Evolutionary conservation across 35 echinoderm and acorn worm genomes (phyloP).

Genomic region (Diadema setosum): DNA sequence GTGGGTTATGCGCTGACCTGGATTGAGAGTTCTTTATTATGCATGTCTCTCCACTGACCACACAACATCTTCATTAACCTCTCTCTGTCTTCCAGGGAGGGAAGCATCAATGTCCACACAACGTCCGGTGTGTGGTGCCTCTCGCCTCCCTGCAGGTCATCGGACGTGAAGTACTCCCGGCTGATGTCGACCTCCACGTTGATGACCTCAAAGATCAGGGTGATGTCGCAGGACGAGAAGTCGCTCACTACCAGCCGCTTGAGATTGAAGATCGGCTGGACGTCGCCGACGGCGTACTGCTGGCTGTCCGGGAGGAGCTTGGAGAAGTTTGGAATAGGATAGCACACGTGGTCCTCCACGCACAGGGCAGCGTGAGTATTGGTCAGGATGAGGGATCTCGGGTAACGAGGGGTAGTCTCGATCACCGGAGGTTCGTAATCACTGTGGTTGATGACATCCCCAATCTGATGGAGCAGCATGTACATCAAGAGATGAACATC

Average conservation of each 20-base stretch:
- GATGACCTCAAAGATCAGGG: slow-evolving; percentile 85
- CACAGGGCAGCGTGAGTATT: slow-evolving; percentile 74
- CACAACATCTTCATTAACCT: slow-evolving; percentile 82
- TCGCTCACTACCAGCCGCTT: slow-evolving; percentile 80
- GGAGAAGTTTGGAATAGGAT: slow-evolving; percentile 85
- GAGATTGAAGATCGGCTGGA: slow-evolving; percentile 45
- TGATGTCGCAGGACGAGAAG: slow-evolving; percentile 64
- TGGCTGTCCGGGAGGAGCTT: slow-evolving; percentile 68
- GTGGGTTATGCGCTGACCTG: slow-evolving; percentile 28
- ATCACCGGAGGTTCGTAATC: neutral
- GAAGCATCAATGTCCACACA: slow-evolving; percentile 71
- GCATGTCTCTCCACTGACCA: slow-evolving; percentile 78
- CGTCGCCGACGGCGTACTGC: slow-evolving; percentile 63
- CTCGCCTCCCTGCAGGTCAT: slow-evolving; percentile 11
- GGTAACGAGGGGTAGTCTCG: neutral
- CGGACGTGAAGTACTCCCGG: slow-evolving; percentile 75
- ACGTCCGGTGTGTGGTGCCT: slow-evolving; percentile 60
- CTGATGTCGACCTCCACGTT: slow-evolving; percentile 89
- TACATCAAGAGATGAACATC: slow-evolving; percentile 68
- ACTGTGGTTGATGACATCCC: neutral
- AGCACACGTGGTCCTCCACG: slow-evolving; percentile 90
- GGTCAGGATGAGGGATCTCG: slow-evolving; percentile 74
- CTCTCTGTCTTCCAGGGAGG: slow-evolving; percentile 81
- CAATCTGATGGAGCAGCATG: slow-evolving; percentile 43
- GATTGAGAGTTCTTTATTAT: slow-evolving; percentile 70